Conservation (phyloP, 35 echinoderm and acorn worm genomes). For the Eucidaris tribuloides region DNA sequence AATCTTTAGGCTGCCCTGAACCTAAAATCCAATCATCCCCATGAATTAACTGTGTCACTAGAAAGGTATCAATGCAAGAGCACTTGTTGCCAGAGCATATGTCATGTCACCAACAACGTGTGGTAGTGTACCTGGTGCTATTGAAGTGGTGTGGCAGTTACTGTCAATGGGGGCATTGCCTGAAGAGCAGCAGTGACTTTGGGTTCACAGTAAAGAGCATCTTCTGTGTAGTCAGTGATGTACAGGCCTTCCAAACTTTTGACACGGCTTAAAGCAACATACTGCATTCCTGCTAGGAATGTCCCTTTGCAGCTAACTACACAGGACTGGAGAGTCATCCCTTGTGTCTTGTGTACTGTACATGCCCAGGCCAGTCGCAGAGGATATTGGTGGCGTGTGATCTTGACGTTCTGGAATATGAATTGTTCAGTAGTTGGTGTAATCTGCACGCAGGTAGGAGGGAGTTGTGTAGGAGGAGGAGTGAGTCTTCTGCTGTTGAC, state of each 20-base stretch:
- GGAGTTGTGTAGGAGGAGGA: constrained; percentile 8
- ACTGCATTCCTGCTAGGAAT: constrained; percentile 35
- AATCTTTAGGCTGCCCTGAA: no score
- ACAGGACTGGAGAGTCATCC: constrained; percentile 24
- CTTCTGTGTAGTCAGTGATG: constrained; percentile 27
- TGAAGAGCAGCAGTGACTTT: constrained; percentile 16
- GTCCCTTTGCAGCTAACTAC: constrained; percentile 30
- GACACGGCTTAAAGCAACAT: constrained; percentile 45
- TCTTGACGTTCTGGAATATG: constrained; percentile 7
- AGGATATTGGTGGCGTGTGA: constrained; percentile 21
- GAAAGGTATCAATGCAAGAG: not conserved
- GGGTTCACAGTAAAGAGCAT: constrained; percentile 17
- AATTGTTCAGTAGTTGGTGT: constrained; percentile 17
- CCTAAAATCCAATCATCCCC: no score
- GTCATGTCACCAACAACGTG: not conserved
- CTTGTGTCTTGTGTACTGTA: constrained; percentile 34
- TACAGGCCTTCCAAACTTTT: constrained; percentile 33
- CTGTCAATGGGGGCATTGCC: not conserved
- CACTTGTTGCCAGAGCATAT: not conserved
- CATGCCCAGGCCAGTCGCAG: constrained; percentile 43
- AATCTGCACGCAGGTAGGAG: constrained; percentile 1
- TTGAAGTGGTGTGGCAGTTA: constrained; percentile 12
- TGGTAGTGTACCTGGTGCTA: not conserved
- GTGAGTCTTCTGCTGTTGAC: not conserved
- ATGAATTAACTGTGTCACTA: not conserved